Conservation (phyloP, 2,888 invertebrate species). For the Pseudoips prasinana region DNA sequence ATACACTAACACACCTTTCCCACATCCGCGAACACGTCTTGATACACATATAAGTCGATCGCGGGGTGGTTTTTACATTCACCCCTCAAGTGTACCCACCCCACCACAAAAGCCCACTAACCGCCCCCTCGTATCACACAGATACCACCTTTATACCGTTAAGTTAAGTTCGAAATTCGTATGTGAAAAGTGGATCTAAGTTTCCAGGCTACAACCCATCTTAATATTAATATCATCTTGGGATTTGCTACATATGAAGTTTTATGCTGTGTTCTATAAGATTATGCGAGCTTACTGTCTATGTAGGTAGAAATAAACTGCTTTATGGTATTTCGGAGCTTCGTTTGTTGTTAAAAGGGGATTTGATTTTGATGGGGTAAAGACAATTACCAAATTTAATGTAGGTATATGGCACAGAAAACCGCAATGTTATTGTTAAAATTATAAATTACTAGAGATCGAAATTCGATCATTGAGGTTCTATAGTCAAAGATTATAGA, state of each 20-base stretch:
- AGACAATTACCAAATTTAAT: no score
- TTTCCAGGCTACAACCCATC: constrained; percentile 49
- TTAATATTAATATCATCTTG: constrained; percentile 78
- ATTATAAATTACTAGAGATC: no score
- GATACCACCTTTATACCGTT: constrained; percentile 10
- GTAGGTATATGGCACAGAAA: no score
- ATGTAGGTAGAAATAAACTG: constrained; percentile 9
- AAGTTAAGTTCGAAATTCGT: constrained; percentile 12
- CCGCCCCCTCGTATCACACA: constrained; percentile 28
- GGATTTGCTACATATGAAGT: constrained; percentile 69
- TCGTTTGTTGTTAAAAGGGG: no score
- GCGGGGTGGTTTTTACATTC: constrained; percentile 80
- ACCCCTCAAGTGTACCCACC: constrained; percentile 70
- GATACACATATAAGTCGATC: constrained; percentile 81
- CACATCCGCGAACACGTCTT: constrained; percentile 54
- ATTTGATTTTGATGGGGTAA: no score
- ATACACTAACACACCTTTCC: constrained; percentile 32
- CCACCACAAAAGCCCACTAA: constrained; percentile 37
- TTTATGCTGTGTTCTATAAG: constrained; percentile 55
- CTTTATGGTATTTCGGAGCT: no score
- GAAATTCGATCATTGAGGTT: no score
- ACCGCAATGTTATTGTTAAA: no score
- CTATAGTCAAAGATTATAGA: no score
- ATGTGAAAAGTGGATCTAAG: constrained; percentile 16
- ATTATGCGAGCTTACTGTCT: constrained; percentile 43